These are phyloP conservation scores for Nowickia ferox DNA, from an alignment of 2,888 invertebrate species.

Conservation along the genomic window DNA sequence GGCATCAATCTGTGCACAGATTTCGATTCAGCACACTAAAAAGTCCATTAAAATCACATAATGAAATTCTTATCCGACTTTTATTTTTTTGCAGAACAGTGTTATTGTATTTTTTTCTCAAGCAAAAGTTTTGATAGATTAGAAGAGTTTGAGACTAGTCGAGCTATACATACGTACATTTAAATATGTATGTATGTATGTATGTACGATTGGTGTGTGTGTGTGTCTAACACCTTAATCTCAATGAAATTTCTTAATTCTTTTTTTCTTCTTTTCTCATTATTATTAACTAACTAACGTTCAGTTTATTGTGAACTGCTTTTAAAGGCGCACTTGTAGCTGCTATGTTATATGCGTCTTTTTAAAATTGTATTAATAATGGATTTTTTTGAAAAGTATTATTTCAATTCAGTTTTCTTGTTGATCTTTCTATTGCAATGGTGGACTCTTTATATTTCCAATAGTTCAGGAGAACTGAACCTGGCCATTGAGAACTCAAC, in stretches of 20 bases:
- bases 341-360: constrained; percentile 26
- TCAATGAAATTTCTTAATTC: constrained; percentile 1
- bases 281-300: not conserved
- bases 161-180: not conserved
- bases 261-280: constrained; percentile 24
- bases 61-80: not conserved
- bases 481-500: not conserved
- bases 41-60: no score
- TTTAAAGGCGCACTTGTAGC: constrained; percentile 31
- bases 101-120: constrained; percentile 18
- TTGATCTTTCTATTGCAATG: constrained; percentile 19
- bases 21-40: no score
- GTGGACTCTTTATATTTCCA: not conserved
- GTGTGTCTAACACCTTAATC: not conserved
- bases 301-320: constrained; percentile 60
- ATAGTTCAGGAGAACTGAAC: constrained; percentile 34
- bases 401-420: not conserved
- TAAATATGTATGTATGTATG: not conserved
- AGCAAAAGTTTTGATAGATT: not conserved
- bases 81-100: not conserved
- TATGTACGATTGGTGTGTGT: not conserved
- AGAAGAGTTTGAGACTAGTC: not conserved
- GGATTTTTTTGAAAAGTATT: not conserved
- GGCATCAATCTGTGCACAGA: no score
- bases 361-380: constrained; percentile 21